Evolutionary conservation across 30 jellyfish, hydroid and myxozoan species (phyloP), one percentile per base, ranked within the genome.

Genomic region (Pseudorhiza aurosa): DNA sequence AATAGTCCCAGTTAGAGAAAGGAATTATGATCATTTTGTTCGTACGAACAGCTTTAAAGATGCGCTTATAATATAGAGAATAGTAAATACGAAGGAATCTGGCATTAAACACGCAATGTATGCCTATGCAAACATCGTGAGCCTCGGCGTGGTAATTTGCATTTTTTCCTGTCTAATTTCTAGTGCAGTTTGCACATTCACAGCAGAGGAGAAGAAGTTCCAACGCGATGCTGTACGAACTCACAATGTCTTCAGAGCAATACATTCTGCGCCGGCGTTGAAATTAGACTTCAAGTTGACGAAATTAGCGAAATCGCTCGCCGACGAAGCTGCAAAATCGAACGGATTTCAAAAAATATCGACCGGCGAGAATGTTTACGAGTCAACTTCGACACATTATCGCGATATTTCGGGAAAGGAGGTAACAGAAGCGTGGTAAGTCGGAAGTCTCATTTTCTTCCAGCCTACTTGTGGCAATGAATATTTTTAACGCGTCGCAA

Each of bases 161-260:
- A 8, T 26, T 26, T 43, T 68, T 4, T 35, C 27, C 27, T 42
- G 50, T 62, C 14, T 65, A 2, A 7, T 65, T 18, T 28, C 47
- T 44, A n/a, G 24, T 53, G 24, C 36, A 19, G 9, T 18, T 29
- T 55, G 77, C 67, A 29, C 71, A 19, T 63, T 80, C 44, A 43
- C 91, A 15, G 67, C 71, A n/a, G 84, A 80, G 15, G 91, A 80
- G 43, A 67, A 47, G 44, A 62, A 72, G 58, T 92, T 92, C 69
- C 83, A 60, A 37, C 58, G 44, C 22, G 93, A 95, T 24, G 88
- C 95, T 2, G 87, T 92, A 17, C 80, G 75, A 31, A 86, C 87
- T 26, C 99, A 94, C 60, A 94, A 94, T 73, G 56, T 55, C 0
- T 81, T 72, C 44, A 88, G 99, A 53, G 87, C 88, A 9, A 83